Base-by-base conservation (phyloP, 2,888 invertebrate species). In the Chrysomela aeneicollis region DNA sequence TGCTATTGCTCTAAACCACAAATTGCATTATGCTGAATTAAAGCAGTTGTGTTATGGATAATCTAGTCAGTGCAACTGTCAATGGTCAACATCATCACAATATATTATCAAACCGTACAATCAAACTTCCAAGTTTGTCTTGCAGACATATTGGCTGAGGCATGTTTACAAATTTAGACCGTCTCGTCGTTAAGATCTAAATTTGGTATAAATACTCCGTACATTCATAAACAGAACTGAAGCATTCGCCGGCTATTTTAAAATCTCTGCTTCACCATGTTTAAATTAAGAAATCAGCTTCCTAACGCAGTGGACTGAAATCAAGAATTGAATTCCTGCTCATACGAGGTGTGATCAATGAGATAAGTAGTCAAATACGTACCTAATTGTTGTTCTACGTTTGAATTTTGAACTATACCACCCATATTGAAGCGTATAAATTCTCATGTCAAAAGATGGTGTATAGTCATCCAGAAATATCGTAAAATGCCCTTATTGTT, bases 171-270 rank as follows among this genome's bases (percentile, higher is more conserved):
- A 67, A 66, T 67, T 68, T 64, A 67, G 63, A 59, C 61, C 53
- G 54, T 37, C 66, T 61, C 64, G 66, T 68, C 70, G 66, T 70
- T 67, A 66, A 53, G 61, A 59, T 71, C 71, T 71, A 71, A 71
- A 71, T 71, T 71, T 71, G 71, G 71, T 71, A 71, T 69, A 64
- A 69, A 71, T 67, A 61, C 64, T 64, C 55, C 42, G 50, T 65
- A 71, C 63, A 62, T 69, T 66, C 71, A 67, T 71, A 69, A 71
- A 71, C 69, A 65, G 66, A 64, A 66, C 63, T 64, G 67, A 59
- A 67, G 65, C 57, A 47, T 59, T 22, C 26, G 54, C 57, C 59
- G 60, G 70, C 64, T 69, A 69, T 71, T 71, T 71, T 71, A 69
- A 68, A 69, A 61, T 63, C 53, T 61, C 63, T 65, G 65, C 55